Base-by-base conservation (phyloP, 2,797 vertebrate genomes). In the Babyrousa celebensis region DNA sequence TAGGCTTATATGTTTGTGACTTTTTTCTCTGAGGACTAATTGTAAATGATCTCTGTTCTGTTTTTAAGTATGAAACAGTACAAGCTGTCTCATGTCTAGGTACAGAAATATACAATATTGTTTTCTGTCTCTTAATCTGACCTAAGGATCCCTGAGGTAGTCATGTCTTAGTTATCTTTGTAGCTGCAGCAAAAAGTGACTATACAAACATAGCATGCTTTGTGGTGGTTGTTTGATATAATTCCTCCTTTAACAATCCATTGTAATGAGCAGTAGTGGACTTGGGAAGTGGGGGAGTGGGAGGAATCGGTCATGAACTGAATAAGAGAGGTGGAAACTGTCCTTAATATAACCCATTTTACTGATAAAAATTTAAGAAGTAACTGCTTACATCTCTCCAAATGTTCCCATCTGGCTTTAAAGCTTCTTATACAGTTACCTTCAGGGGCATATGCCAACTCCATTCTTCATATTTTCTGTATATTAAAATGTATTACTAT, bases 281-380 rank as follows among this genome's bases (percentile, higher is more conserved):
- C 4, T 67, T 54, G 14, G 36, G 12, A 67, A 60, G 10, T 21
- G 12, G 5, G 2, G 56, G 14, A 60, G 20, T 77, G 21, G 43
- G 40, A 78, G 91, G 68, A 29, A 54, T 20, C 70, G 3, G 40
- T 75, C 32, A 6, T 58, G 27, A 65, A 5, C 54, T 63, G 56
- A 95, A 68, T 71, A 72, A 74, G 29, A 83, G 56, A 91, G 43
- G 52, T 85, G 54, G 84, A 89, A 89, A 85, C 29, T 32, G 3
- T 62, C 56, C 43, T 86, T 82, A 58, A 72, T 91, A 80, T 78
- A 63, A 94, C 63, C 40, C 71, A 89, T 74, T 93, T 92, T 92
- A 58, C 77, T 62, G 80, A 65, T 16, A 89, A 29, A 72, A 85
- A 90, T 96, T 93, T 85, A 58, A 95, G 75, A 87, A 87, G 89